Evolutionary conservation across 2,113 vertebrate species (phyloP), one percentile per base, ranked within the genome.

Genomic region (Dipodomys spectabilis): DNA sequence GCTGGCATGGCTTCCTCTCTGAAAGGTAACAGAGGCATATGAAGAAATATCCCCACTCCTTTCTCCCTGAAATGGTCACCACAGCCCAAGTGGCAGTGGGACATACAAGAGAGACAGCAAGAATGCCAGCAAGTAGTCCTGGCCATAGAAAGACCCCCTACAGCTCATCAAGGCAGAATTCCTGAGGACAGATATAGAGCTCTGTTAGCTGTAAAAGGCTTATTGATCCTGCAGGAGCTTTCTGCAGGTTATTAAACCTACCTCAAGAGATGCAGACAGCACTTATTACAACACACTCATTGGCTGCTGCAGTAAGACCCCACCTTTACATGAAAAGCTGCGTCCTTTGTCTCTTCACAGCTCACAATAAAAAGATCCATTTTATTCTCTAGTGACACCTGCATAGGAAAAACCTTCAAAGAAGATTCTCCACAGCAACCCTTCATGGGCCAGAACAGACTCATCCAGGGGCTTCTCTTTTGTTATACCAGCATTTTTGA

Each of bases 161-260:
- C 53, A 81, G 44, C 10, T 5, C 44, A 64, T n/a, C n/a, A 2
- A 71, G 39, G 82, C 69, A 44, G 75, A 68, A 67, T 79, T 67
- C 82, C n/a, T 2, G 5, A 32, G 8, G 64, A 16, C 4, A 39
- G 71, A 81, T 72, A 69, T 0, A 20, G 68, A 65, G 62, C 64
- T 81, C 87, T 64, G 53, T 57, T 57, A 13, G 12, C 64, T 90
- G 11, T 82, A 79, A 94, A 88, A 87, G 75, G 81, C 82, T 67
- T 89, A 90, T 67, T 85, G 94, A 97, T 88, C 71, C 90, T 81
- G 45, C 74, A 39, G 86, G 82, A 85, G 86, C 73, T 71, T 69
- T 92, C 67, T 91, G 94, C 16, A 64, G 85, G 39, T 90, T 69
- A 92, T 94, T 88, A 85, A 93, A 88, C 81, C 88, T 62, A 96